Evolutionary conservation across 2,888 invertebrate species (phyloP).

Genomic region (Cataglyphis cursor): DNA sequence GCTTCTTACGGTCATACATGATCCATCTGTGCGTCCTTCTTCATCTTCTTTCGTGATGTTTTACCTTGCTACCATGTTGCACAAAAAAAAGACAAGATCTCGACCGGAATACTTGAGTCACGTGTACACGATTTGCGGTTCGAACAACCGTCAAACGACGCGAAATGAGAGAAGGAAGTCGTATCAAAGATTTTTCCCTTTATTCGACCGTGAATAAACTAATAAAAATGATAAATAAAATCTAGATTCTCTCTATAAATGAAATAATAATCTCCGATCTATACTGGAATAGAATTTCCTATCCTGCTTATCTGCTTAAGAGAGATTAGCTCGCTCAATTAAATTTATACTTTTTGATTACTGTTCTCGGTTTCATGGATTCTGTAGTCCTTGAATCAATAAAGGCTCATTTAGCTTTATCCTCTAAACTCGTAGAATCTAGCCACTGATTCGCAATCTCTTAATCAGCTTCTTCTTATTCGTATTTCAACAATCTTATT

Average conservation of each 20-base stretch:
- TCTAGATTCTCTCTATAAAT: conserved; percentile 17
- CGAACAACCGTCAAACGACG: neutral
- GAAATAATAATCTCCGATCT: conserved; percentile 23
- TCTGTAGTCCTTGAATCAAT: neutral
- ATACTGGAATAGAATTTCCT: neutral
- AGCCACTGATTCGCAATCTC: neutral
- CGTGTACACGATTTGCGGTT: conserved; percentile 48
- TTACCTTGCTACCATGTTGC: conserved; percentile 39
- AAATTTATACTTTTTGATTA: neutral
- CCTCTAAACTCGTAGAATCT: neutral
- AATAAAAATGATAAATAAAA: conserved; percentile 10
- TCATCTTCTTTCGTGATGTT: conserved; percentile 54
- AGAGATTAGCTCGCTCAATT: neutral
- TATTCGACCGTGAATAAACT: conserved; percentile 25
- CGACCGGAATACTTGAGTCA: conserved; percentile 42
- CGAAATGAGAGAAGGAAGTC: conserved; percentile 31
- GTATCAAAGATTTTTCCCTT: conserved; percentile 28
- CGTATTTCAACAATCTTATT: conserved; percentile 6
- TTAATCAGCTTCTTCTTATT: neutral
- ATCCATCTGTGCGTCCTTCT: conserved; percentile 29
- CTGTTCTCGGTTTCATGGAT: neutral
- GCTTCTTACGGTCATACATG: conserved; percentile 53
- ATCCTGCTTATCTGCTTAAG: neutral
- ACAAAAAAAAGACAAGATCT: conserved; percentile 54
- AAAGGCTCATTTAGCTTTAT: neutral